Percentiles rank a stretch among this genome's conserved stretches.
Evolutionary conservation across 2,797 vertebrate species (phyloP).

Genomic region (Acestrorhynchus altus): DNA sequence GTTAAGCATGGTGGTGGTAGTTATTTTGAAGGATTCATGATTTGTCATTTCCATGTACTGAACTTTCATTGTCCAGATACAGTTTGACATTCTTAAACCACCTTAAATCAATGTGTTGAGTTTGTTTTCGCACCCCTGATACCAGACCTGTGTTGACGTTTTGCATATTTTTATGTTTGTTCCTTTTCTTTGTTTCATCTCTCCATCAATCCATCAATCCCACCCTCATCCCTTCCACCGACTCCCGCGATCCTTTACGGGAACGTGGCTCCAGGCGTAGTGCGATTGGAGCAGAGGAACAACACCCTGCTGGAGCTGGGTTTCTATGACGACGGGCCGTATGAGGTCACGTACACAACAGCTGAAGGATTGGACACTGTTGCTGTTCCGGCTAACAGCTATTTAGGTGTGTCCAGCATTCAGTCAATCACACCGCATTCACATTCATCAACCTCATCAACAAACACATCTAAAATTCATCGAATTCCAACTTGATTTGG

Average conservation of each 20-base stretch:
- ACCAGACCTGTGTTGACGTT: neutral
- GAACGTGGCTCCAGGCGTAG: conserved; percentile 80
- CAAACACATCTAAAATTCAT: neutral
- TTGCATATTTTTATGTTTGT: conserved; percentile 12
- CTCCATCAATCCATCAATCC: conserved; percentile 2
- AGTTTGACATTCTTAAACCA: too few species aligned
- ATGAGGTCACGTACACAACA: conserved; percentile 88
- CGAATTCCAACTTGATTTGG: neutral
- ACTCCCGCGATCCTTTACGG: neutral
- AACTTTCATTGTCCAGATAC: too few species aligned
- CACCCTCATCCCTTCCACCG: neutral
- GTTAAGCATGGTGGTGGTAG: too few species aligned
- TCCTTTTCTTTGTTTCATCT: conserved; percentile 9
- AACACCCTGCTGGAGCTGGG: conserved; percentile 79
- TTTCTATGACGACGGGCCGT: conserved; percentile 90
- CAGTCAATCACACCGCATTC: neutral
- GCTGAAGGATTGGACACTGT: conserved; percentile 76
- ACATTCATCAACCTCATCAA: neutral
- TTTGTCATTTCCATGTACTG: too few species aligned
- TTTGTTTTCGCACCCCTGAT: neutral
- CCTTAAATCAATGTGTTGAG: neutral
- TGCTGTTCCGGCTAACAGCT: conserved; percentile 92
- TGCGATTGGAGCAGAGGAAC: conserved; percentile 92
- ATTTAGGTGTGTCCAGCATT: conserved; percentile 85
- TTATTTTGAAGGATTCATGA: too few species aligned